Percentiles rank a stretch among this genome's conserved stretches.
phyloP scores from a whole-genome alignment of 2,888 invertebrate species.

The Calephelis perditalis region DNA sequence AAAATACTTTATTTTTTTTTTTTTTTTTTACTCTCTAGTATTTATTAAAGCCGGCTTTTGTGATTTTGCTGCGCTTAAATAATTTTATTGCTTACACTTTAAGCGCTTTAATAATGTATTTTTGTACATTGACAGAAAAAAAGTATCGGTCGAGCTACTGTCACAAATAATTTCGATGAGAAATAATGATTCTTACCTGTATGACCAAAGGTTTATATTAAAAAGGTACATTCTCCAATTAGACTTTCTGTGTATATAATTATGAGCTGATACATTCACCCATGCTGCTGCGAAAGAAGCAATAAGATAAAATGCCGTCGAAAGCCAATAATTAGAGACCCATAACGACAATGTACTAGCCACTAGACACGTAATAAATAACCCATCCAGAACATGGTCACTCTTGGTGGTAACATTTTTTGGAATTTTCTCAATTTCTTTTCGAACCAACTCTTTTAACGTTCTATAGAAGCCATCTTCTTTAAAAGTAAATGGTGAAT shows the following conservation, averaged over 20 bases:
- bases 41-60: no score
- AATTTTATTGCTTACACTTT: no score
- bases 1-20: no score
- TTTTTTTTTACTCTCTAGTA: no score
- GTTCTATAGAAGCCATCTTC: conserved; percentile 86
- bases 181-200: conserved; percentile 60
- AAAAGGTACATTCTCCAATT: conserved; percentile 89
- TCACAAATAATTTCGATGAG: neutral
- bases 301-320: conserved; percentile 50
- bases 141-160: no score
- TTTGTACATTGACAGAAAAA: no score
- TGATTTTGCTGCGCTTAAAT: no score
- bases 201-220: conserved; percentile 82
- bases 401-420: conserved; percentile 47
- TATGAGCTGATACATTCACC: conserved; percentile 82
- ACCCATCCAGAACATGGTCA: conserved; percentile 52
- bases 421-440: conserved; percentile 74
- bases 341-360: conserved; percentile 41
- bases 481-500: conserved; percentile 85
- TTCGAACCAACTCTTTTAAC: conserved; percentile 78
- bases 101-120: no score
- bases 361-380: conserved; percentile 48
- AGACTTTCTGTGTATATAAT: conserved; percentile 86
- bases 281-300: conserved; percentile 68
- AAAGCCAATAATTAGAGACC: conserved; percentile 38